Base-by-base conservation (phyloP, 2,888 invertebrate species). In the Corythucha ciliata region DNA sequence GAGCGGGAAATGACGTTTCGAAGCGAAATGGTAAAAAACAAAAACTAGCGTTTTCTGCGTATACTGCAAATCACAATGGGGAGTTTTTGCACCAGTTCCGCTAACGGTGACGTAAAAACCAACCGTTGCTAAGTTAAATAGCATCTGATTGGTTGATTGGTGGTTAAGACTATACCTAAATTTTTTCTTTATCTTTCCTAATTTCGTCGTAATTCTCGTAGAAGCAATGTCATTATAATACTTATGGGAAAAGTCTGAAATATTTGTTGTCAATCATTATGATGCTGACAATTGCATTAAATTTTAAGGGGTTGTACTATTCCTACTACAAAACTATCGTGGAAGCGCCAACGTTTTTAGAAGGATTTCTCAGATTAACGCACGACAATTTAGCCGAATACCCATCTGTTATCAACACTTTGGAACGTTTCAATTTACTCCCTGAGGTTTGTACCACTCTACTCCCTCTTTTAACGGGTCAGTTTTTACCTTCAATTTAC, bases 1-100 rank as follows among this genome's bases (percentile, higher is more conserved):
- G 90, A 92, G 64, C 71, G 90, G 39, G 91, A 92, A 70, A 81
- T 91, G 75, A 77, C 86, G 5, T 77, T 92, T 48, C 72, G 86
- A 1, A 84, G 88, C 2, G 91, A 92, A 70, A 85, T 88, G 82
- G 90, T 56, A 36, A 51, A n/a, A n/a, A n/a, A n/a, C n/a, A n/a
- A 21, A 5, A 25, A 42, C 20, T 21, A 18, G 16, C 29, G 24
- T 14, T 47, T 22, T 39, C 16, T 29, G 14, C n/a, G n/a, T n/a
- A n/a, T n/a, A n/a, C n/a, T n/a, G n/a, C n/a, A n/a, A n/a, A n/a
- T n/a, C n/a, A n/a, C n/a, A n/a, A n/a, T n/a, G n/a, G n/a, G n/a
- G n/a, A n/a, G n/a, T n/a, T n/a, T n/a, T n/a, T n/a, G n/a, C n/a
- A n/a, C n/a, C n/a, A n/a, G n/a, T n/a, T n/a, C n/a, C n/a, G n/a